phyloP scores from a whole-genome alignment of 2,888 invertebrate species.

The Drosophila subquinaria region DNA sequence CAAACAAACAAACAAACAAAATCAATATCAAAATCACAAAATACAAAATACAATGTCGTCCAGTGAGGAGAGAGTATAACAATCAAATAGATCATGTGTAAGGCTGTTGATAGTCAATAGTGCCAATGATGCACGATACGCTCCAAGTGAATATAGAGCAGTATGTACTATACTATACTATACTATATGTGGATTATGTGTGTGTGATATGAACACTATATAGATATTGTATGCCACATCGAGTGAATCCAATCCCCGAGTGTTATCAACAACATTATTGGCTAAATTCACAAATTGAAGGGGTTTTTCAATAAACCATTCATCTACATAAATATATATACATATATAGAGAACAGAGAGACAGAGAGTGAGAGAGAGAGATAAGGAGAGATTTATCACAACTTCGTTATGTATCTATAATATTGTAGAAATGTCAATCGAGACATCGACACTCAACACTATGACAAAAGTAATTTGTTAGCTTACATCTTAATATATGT shows the following conservation, averaged over 20 bases:
- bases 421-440: constrained; percentile 29
- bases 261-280: constrained; percentile 44
- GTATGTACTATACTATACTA: constrained; percentile 12
- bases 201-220: constrained; percentile 35
- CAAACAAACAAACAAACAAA: constrained; percentile 52
- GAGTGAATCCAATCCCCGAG: constrained; percentile 3
- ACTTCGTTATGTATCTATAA: constrained; percentile 31
- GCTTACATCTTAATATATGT: constrained; percentile 46
- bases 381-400: constrained; percentile 5
- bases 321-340: not conserved
- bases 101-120: constrained; percentile 31
- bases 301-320: constrained; percentile 11
- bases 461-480: constrained; percentile 54
- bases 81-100: constrained; percentile 8
- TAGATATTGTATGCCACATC: constrained; percentile 29
- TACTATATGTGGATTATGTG: constrained; percentile 13
- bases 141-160: constrained; percentile 26
- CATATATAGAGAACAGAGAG: not conserved
- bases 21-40: constrained; percentile 17
- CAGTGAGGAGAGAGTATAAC: constrained; percentile 3
- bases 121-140: constrained; percentile 23
- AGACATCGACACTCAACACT: constrained; percentile 46
- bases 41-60: not conserved
- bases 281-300: constrained; percentile 47
- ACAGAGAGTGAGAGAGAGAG: not conserved